phyloP scores from a whole-genome alignment of 2,797 vertebrate genomes.

The Loris lydekkerianus region DNA sequence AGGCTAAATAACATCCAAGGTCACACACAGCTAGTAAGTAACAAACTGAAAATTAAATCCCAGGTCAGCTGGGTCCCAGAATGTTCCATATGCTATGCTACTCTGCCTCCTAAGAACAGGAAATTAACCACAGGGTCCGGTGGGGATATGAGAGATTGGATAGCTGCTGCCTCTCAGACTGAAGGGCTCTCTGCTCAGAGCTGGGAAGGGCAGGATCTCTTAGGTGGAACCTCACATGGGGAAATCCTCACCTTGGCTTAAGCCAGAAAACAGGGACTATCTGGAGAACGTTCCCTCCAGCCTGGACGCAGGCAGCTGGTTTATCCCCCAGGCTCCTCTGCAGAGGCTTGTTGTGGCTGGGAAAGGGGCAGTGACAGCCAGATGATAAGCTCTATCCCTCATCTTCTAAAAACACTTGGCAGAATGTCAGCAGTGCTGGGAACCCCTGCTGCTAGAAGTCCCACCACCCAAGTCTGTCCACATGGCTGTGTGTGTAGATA shows the following conservation, averaged over 20 bases:
- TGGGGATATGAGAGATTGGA: accelerated
- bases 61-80: not conserved
- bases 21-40: not conserved
- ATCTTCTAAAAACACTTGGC: not conserved
- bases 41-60: not conserved
- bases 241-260: not conserved
- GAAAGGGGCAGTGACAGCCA: not conserved
- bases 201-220: not conserved
- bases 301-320: not conserved
- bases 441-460: not conserved
- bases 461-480: not conserved
- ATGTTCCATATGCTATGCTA: not conserved
- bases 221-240: not conserved
- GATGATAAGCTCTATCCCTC: not conserved
- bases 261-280: not conserved
- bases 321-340: not conserved
- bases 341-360: not conserved
- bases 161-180: not conserved
- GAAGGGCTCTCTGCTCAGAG: not conserved
- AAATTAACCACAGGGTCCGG: not conserved
- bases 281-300: not conserved
- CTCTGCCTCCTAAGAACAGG: not conserved
- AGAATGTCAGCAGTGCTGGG: constrained; percentile 27
- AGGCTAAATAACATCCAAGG: not conserved
- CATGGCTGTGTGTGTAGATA: not conserved